Percentiles rank a stretch among this genome's conserved stretches.
Evolutionary conservation across 2,113 vertebrate genomes (phyloP).

Genomic region (Anoura caudifer): DNA sequence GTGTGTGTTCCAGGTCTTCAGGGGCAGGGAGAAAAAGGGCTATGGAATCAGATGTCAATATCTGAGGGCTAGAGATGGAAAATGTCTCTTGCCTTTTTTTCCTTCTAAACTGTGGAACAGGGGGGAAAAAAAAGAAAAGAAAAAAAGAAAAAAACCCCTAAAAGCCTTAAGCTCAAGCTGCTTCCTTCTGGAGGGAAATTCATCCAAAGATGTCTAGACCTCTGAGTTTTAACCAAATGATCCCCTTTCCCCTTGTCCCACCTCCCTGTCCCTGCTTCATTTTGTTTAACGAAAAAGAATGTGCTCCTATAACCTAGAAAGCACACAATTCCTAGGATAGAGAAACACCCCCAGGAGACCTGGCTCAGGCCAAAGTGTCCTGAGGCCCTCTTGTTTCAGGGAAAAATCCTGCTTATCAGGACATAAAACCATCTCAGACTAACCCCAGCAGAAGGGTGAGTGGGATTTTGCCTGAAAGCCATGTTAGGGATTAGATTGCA

Average conservation of each 20-base stretch:
- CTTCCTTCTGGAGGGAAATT: not conserved
- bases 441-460: not conserved
- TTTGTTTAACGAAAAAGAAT: not conserved
- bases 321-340: not conserved
- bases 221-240: not conserved
- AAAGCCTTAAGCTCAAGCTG: not conserved
- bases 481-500: not conserved
- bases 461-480: accelerated
- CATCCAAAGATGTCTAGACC: not conserved
- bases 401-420: not conserved
- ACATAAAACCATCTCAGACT: accelerated
- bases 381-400: not conserved
- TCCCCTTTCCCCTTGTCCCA: too few relatives aligned
- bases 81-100: not conserved
- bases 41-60: not conserved
- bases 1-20: not conserved
- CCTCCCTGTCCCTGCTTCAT: not conserved
- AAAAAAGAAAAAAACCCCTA: not conserved
- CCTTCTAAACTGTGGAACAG: not conserved
- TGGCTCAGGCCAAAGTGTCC: not conserved
- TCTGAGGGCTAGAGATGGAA: not conserved
- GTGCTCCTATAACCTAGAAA: not conserved
- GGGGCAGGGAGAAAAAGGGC: not conserved
- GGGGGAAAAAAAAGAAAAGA: too few relatives aligned
- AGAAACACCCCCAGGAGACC: not conserved